phyloP scores from a whole-genome alignment of 2,113 vertebrate species.

The Colius striatus region DNA sequence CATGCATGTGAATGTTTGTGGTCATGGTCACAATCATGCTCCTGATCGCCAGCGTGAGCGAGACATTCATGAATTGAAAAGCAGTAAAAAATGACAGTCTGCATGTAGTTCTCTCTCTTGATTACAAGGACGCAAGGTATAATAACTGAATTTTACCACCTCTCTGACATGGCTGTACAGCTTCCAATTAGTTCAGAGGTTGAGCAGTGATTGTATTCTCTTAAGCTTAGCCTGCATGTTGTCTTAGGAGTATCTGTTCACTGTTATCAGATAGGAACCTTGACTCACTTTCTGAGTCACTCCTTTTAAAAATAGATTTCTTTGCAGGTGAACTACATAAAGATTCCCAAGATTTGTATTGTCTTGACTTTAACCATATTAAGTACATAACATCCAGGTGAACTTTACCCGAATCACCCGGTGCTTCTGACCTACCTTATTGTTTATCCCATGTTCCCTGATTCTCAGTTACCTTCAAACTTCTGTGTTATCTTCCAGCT shows the following conservation, averaged over 20 bases:
- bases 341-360: background rate
- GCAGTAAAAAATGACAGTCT: background rate
- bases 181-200: background rate
- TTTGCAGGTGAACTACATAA: background rate
- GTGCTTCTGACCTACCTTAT: background rate
- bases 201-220: background rate
- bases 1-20: background rate
- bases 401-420: background rate
- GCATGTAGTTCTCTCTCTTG: background rate
- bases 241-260: background rate
- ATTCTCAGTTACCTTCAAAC: background rate
- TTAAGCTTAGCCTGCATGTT: background rate
- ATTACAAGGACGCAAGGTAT: background rate
- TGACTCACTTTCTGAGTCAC: conserved; percentile 1
- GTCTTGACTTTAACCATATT: background rate
- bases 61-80: background rate
- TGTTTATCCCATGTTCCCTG: background rate
- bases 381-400: background rate
- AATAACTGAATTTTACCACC: background rate
- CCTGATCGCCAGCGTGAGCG: background rate
- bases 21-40: background rate
- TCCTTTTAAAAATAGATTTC: background rate
- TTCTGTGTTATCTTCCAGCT: background rate
- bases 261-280: background rate
- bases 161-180: background rate